phyloP scores from a whole-genome alignment of 1,140 invertebrate species.

The Dendroctonus valens region DNA sequence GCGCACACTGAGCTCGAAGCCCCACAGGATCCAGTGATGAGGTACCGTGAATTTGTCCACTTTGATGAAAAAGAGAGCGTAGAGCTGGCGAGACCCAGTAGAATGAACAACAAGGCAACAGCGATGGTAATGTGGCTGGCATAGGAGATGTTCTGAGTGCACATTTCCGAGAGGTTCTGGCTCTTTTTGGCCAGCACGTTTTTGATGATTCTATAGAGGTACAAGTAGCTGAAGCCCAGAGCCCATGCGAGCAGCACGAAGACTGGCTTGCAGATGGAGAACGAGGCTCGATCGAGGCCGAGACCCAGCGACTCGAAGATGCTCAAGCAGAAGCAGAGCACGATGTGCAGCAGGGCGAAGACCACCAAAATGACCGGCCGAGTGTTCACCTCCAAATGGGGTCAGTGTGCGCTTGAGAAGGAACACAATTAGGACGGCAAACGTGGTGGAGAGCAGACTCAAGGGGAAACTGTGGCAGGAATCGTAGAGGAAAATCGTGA shows the following conservation, averaged over 20 bases:
- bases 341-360: slow-evolving; percentile 70
- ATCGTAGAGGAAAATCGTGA: slow-evolving; percentile 75
- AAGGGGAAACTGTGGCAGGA: slow-evolving; percentile 80
- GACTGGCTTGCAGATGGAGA: slow-evolving; percentile 70
- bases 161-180: slow-evolving; percentile 63
- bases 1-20: slow-evolving; percentile 80
- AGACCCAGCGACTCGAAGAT: slow-evolving; percentile 64
- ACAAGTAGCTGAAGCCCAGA: slow-evolving; percentile 79
- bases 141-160: slow-evolving; percentile 67
- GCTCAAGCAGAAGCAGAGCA: slow-evolving; percentile 76
- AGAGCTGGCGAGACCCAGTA: slow-evolving; percentile 77
- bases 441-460: slow-evolving; percentile 80
- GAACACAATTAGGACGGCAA: slow-evolving; percentile 81
- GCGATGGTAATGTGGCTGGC: slow-evolving; percentile 85
- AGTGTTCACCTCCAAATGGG: slow-evolving; percentile 67
- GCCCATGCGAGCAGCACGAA: slow-evolving; percentile 77
- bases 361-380: slow-evolving; percentile 72
- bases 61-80: slow-evolving; percentile 74
- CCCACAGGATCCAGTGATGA: slow-evolving; percentile 83
- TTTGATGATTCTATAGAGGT: slow-evolving; percentile 72
- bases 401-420: slow-evolving; percentile 71
- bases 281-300: slow-evolving; percentile 45
- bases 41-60: slow-evolving; percentile 53
- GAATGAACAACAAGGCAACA: slow-evolving; percentile 76
- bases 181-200: slow-evolving; percentile 65